These are phyloP conservation scores for Synergus laeviventris DNA, from an alignment of 2,888 invertebrate genomes.

Conservation along the genomic window DNA sequence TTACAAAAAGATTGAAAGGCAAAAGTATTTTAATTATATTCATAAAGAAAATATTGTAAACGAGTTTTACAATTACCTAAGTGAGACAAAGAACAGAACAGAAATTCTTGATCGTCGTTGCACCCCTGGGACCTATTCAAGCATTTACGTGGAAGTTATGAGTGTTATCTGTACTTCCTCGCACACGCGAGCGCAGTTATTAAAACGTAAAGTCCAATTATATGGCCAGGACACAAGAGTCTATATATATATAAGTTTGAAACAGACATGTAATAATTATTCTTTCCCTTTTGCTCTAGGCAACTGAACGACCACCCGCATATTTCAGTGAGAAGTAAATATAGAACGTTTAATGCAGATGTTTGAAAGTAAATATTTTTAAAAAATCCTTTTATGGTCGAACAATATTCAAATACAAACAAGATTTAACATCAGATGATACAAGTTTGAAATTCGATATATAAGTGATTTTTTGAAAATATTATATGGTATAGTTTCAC, in stretches of 20 bases:
- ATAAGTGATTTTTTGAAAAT: too few species aligned
- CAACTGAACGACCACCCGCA: conserved; percentile 59
- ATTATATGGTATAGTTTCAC: too few species aligned
- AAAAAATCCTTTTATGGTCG: neutral
- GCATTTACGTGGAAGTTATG: conserved; percentile 35
- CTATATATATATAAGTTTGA: conserved; percentile 32
- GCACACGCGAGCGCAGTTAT: conserved; percentile 70
- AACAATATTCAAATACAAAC: too few species aligned
- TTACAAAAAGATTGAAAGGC: neutral
- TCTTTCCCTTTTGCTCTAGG: conserved; percentile 51
- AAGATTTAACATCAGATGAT: too few species aligned
- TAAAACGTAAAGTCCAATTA: conserved; percentile 73
- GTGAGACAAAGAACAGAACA: neutral
- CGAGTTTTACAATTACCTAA: neutral
- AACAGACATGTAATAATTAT: conserved; percentile 64
- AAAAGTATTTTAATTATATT: neutral
- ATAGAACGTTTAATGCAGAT: neutral
- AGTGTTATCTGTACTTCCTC: conserved; percentile 49
- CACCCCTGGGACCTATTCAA: conserved; percentile 22
- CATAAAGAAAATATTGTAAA: neutral
- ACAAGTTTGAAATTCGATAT: too few species aligned
- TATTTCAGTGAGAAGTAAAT: conserved; percentile 13
- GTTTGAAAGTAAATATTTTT: neutral
- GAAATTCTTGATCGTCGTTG: neutral
- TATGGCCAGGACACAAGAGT: conserved; percentile 61